phyloP scores from a whole-genome alignment of 2,113 vertebrate species.

The Micronycteris hirsuta region DNA sequence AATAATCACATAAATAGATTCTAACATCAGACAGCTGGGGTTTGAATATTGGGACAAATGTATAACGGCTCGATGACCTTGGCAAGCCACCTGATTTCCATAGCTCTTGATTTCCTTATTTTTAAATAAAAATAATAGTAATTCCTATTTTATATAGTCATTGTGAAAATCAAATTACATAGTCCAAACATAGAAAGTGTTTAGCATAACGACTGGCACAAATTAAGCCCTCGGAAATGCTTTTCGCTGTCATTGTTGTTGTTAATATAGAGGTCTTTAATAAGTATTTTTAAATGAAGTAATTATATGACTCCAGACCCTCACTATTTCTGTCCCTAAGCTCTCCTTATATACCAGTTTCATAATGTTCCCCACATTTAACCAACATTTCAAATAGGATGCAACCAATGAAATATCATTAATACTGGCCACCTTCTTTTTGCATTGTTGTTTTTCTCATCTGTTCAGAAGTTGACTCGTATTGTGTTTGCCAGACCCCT shows the following conservation, averaged over 20 bases:
- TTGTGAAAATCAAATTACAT: background rate
- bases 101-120: background rate
- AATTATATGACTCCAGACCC: background rate
- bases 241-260: background rate
- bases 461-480: background rate
- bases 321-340: background rate
- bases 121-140: background rate
- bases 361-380: background rate
- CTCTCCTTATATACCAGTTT: background rate
- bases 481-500: background rate
- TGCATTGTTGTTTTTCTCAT: background rate
- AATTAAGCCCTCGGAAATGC: background rate
- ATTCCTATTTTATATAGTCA: background rate
- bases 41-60: background rate
- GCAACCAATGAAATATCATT: background rate
- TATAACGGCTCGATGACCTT: background rate
- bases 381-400: background rate
- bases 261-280: background rate
- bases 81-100: background rate
- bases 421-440: background rate
- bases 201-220: background rate
- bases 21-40: background rate
- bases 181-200: background rate
- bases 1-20: background rate
- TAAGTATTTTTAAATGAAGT: background rate